Percentiles rank a stretch among this genome's conserved stretches.
Evolutionary conservation across 2,797 vertebrate genomes (phyloP).

Genomic region (Ataeniobius toweri): DNA sequence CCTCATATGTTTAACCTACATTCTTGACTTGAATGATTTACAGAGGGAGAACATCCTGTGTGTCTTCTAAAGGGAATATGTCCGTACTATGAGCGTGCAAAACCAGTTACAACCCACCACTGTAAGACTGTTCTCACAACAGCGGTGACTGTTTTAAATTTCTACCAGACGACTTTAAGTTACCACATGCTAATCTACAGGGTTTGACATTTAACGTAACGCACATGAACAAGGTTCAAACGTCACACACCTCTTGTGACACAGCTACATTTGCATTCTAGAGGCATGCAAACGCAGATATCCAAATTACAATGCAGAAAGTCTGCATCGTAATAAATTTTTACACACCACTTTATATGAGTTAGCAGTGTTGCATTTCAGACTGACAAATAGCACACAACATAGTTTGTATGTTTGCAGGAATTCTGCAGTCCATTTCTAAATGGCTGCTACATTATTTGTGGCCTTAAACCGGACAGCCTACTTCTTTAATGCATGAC

Average conservation of each 20-base stretch:
- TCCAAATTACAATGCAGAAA: conserved; percentile 11
- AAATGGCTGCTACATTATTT: not conserved
- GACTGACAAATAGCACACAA: not conserved
- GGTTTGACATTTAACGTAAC: conserved; percentile 15
- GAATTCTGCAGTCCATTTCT: not conserved
- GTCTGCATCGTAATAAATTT: not conserved
- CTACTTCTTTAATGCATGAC: not conserved
- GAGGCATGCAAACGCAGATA: conserved; percentile 7
- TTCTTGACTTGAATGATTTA: not conserved
- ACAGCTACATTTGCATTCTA: conserved; percentile 31
- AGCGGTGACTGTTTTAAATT: not conserved
- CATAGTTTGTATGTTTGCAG: not conserved
- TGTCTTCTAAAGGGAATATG: not conserved
- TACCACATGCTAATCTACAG: not conserved
- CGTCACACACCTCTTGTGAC: conserved; percentile 32
- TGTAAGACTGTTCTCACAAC: not conserved
- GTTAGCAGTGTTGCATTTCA: not conserved
- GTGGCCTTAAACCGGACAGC: not conserved
- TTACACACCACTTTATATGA: too few relatives aligned
- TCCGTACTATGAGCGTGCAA: not conserved
- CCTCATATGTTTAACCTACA: not conserved
- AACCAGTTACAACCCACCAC: not conserved
- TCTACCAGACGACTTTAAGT: not conserved
- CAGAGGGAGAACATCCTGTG: not conserved
- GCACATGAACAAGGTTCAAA: conserved; percentile 24